Evolutionary conservation across 2,113 vertebrate genomes (phyloP).

Genomic region (Brevimyrus niger): DNA sequence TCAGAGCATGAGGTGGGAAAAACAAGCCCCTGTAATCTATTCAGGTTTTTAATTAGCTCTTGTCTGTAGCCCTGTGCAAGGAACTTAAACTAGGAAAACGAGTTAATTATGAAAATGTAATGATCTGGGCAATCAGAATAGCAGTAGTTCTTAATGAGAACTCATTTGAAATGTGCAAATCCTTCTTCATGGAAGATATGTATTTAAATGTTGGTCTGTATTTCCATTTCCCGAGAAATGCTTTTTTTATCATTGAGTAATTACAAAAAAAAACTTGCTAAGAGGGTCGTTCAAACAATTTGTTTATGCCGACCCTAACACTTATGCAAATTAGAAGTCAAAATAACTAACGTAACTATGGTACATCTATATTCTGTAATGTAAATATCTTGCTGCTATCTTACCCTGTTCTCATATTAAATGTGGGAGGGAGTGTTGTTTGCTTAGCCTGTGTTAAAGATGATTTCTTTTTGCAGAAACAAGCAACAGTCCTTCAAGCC

Average conservation of each 20-base stretch:
- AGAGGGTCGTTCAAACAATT: background rate
- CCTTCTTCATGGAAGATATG: constrained; percentile 3
- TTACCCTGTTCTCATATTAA: background rate
- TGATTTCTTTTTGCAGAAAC: constrained; percentile 56
- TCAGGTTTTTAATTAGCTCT: constrained; percentile 24
- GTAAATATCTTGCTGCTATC: background rate
- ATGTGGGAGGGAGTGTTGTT: background rate
- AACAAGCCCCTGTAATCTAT: constrained; percentile 16
- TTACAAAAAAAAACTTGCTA: background rate
- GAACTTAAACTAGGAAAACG: constrained; percentile 22
- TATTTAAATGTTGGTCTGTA: constrained; percentile 9
- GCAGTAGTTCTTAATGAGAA: constrained; percentile 19
- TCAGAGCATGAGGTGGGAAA: background rate
- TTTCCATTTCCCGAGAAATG: background rate
- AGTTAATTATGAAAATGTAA: constrained; percentile 22
- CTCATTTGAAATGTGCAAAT: constrained; percentile 11
- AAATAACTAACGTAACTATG: background rate
- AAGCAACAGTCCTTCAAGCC: constrained; percentile 67
- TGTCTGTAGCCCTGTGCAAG: constrained; percentile 2
- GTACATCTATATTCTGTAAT: background rate
- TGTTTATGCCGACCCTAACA: background rate
- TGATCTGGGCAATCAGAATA: constrained; percentile 18
- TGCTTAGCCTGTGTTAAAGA: background rate
- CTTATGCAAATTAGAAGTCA: background rate
- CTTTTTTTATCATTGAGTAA: background rate